These are phyloP conservation scores for Stegodyphus mimosarum DNA, from an alignment of 1,140 invertebrate genomes.

Conservation along the genomic window DNA sequence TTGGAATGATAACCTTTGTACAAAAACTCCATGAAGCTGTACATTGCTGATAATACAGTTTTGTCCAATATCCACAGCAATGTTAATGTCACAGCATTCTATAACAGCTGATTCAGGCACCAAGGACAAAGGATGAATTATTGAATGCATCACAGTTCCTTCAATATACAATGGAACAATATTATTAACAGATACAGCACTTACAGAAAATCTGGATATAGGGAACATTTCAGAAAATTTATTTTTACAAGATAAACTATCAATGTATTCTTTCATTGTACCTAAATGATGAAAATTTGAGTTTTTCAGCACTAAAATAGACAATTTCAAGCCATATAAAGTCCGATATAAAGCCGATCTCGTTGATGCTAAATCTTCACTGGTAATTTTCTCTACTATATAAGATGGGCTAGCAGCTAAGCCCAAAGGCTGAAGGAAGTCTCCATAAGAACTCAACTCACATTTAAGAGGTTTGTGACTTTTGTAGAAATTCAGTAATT, in stretches of 20 bases:
- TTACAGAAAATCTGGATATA: constrained; percentile 48
- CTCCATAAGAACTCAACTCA: constrained; percentile 72
- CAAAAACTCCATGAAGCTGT: neutral
- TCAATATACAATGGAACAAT: constrained; percentile 32
- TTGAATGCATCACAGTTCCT: constrained; percentile 49
- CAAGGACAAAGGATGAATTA: constrained; percentile 30
- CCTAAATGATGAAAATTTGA: constrained; percentile 71
- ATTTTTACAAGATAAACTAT: constrained; percentile 66
- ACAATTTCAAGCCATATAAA: constrained; percentile 65
- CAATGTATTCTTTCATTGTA: constrained; percentile 69
- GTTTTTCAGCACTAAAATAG: constrained; percentile 67
- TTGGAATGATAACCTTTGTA: constrained; percentile 26
- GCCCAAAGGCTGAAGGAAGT: constrained; percentile 71
- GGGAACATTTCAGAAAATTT: constrained; percentile 65
- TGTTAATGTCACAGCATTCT: constrained; percentile 69
- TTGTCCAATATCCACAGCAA: constrained; percentile 64
- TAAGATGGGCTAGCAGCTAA: constrained; percentile 65
- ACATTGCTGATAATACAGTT: constrained; percentile 69
- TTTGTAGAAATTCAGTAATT: constrained; percentile 67
- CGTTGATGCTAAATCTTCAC: constrained; percentile 65
- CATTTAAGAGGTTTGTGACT: constrained; percentile 65
- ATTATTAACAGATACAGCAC: neutral
- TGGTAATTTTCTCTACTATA: constrained; percentile 64
- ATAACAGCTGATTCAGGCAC: constrained; percentile 64
- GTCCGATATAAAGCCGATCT: constrained; percentile 65